Percentiles rank a stretch among this genome's conserved stretches.
phyloP scores from a whole-genome alignment of 2,888 invertebrate genomes.

The Sphaerophoria rueppellii region DNA sequence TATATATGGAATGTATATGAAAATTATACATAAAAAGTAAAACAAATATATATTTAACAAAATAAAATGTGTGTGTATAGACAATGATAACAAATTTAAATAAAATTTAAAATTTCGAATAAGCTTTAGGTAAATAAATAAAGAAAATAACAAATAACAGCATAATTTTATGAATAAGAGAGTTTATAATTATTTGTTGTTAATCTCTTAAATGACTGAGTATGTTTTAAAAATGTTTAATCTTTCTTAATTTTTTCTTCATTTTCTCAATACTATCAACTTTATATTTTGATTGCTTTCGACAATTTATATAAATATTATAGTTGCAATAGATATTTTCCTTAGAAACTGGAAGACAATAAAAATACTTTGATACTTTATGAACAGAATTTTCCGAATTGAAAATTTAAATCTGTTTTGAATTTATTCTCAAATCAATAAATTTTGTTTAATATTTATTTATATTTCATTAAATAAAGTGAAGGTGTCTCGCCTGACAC shows the following conservation, averaged over 20 bases:
- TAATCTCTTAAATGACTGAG: conserved; percentile 62
- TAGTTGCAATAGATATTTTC: neutral
- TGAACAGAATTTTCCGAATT: neutral
- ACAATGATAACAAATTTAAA: conserved; percentile 28
- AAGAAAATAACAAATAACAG: conserved; percentile 9
- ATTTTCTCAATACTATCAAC: neutral
- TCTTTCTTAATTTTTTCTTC: conserved; percentile 1
- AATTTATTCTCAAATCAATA: neutral
- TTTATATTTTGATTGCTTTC: neutral
- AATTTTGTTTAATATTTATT: neutral
- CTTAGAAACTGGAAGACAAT: conserved; percentile 59
- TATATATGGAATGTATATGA: conserved; percentile 19
- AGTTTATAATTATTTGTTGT: conserved; percentile 49
- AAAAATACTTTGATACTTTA: conserved; percentile 4
- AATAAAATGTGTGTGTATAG: conserved; percentile 30
- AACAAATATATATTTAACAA: conserved; percentile 25
- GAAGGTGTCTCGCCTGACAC: neutral
- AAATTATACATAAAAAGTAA: conserved; percentile 31
- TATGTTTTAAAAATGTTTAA: conserved; percentile 43
- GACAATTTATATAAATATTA: neutral
- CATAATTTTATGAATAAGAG: too few species aligned
- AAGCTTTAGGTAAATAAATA: conserved; percentile 20
- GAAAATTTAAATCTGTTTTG: neutral
- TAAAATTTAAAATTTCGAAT: conserved; percentile 15
- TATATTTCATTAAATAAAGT: neutral